Base-by-base conservation (phyloP, 2,888 invertebrate species). In the Priocnemis perturbator region DNA sequence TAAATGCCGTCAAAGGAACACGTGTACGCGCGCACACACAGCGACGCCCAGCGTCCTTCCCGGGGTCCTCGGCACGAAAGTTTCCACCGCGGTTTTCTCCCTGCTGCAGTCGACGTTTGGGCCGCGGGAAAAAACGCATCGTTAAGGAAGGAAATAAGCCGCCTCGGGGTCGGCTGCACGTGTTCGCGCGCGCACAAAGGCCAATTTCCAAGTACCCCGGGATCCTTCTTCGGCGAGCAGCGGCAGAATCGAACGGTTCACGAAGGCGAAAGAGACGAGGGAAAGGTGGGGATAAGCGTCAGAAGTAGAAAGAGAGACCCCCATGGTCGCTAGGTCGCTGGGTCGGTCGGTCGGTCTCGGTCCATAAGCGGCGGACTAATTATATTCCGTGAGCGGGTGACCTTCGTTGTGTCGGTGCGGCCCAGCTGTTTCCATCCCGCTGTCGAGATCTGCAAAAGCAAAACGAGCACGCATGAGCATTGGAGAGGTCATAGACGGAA, bases 341-440 rank as follows among this genome's bases (percentile, higher is more conserved):
- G 58, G 17, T 50, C 20, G 20, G n/a, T 50, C 20, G 20, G n/a
- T 19, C 50, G 50, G 20, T 20, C 21, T 60, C 60, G 60, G 56
- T 62, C 74, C 70, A 69, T 81, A 79, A 74, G 62, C 26, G 68
- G 69, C 55, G 62, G 57, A 77, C 76, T 77, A 81, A 81, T 81
- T 79, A 78, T 73, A 74, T 66, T 74, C 74, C 62, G 61, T 57
- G 69, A 71, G 58, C 60, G 69, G 52, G 67, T 57, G 69, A 74
- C 78, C 79, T 81, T 79, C 76, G 70, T 79, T 74, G 70, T 50
- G n/a, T 53, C 64, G 47, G 64, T 52, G 26, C 20, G 45, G 30
- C 60, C 60, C 78, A 81, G 77, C 76, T 77, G 76, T 73, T 73
- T 71, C 66, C 14, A 26, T 19, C 37, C 37, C 37, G 15, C 19